Evolutionary conservation across 1,140 invertebrate genomes (phyloP).

Genomic region (Aricia agestis): DNA sequence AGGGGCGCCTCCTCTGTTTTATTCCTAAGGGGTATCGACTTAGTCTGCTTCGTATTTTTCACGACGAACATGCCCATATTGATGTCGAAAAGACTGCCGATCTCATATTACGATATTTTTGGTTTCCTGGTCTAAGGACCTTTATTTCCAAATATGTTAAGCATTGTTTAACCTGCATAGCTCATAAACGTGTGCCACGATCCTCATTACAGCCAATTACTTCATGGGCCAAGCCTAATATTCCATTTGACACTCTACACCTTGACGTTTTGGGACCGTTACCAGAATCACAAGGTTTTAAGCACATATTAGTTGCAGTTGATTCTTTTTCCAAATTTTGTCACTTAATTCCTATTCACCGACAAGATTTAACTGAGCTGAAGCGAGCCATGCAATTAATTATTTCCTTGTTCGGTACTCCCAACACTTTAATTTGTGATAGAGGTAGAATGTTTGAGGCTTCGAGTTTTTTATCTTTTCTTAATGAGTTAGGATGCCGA

Average conservation of each 20-base stretch:
- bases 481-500: constrained; percentile 15
- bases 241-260: constrained; percentile 33
- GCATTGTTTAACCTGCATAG: constrained; percentile 26
- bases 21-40: constrained; percentile 21
- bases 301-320: constrained; percentile 16
- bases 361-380: constrained; percentile 16
- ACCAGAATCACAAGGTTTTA: constrained; percentile 26
- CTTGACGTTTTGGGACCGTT: constrained; percentile 34
- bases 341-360: constrained; percentile 12
- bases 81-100: constrained; percentile 3
- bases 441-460: constrained; percentile 22
- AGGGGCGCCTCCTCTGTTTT: constrained; percentile 16
- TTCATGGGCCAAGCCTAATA: constrained; percentile 27
- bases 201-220: constrained; percentile 21
- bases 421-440: no score
- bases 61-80: constrained; percentile 18
- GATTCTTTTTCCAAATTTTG: constrained; percentile 27
- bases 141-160: constrained; percentile 23
- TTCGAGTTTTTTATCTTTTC: background rate
- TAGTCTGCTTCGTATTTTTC: constrained; percentile 17
- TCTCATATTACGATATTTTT: constrained; percentile 16
- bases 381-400: constrained; percentile 1
- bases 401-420: constrained; percentile 22
- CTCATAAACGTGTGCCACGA: constrained; percentile 23
- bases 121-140: constrained; percentile 10